Evolutionary conservation across 2,113 vertebrate species (phyloP).

Genomic region (Microtus oregoni): DNA sequence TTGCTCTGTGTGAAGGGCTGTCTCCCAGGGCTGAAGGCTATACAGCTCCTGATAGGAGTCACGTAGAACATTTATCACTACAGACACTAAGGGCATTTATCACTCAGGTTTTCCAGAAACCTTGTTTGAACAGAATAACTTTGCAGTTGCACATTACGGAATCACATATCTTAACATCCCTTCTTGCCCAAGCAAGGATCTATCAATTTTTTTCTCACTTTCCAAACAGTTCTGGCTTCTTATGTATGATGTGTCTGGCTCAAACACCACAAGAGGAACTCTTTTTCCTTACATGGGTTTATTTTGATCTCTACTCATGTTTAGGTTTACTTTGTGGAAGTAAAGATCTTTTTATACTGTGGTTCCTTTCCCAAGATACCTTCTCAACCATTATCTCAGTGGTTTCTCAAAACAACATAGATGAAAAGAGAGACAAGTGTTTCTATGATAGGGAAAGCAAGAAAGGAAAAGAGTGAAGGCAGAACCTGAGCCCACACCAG

Average conservation of each 20-base stretch:
- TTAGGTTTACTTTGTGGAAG: not conserved
- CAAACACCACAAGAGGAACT: not conserved
- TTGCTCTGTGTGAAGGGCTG: not conserved
- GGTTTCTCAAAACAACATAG: not conserved
- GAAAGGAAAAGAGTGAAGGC: not conserved
- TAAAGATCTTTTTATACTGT: not conserved
- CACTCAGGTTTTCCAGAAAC: not conserved
- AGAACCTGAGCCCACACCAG: not conserved
- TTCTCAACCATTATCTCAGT: not conserved
- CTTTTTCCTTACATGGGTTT: not conserved
- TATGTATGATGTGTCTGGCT: not conserved
- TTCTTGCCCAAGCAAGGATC: not conserved
- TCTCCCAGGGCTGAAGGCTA: not conserved
- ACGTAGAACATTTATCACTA: not conserved
- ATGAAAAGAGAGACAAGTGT: not conserved
- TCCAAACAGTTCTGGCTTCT: not conserved
- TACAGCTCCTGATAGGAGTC: not conserved
- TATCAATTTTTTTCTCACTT: not conserved
- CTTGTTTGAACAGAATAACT: conserved; percentile 14
- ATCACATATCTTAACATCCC: not conserved
- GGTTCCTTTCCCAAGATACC: not conserved
- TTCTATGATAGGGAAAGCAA: not conserved
- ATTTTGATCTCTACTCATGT: not conserved
- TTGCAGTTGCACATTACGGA: not conserved
- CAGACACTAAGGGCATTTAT: not conserved